Conservation (phyloP, 2,113 vertebrate species). For the Hemiprocne comata region DNA sequence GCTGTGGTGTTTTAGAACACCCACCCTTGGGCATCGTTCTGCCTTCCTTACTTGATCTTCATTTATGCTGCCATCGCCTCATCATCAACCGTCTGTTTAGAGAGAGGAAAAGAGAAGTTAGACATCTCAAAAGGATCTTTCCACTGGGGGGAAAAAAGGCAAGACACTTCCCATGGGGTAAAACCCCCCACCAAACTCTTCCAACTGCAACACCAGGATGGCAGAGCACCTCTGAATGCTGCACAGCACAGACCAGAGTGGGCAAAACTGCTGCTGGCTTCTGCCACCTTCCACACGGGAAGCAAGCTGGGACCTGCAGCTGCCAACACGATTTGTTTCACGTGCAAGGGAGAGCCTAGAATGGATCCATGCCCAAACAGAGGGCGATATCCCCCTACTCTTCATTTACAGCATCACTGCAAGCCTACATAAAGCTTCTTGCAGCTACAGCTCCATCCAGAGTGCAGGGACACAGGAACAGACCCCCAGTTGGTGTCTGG, state of each 20-base stretch:
- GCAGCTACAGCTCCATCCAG: neutral
- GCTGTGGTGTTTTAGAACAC: constrained; percentile 98
- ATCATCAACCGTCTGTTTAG: constrained; percentile 91
- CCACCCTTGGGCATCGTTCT: constrained; percentile 99
- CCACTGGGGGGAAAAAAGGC: fast-evolving
- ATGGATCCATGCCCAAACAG: neutral
- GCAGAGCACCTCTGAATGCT: neutral
- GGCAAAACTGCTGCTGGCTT: neutral
- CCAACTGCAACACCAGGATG: neutral
- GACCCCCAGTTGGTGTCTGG: neutral
- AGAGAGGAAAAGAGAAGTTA: constrained; percentile 41
- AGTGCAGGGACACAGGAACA: fast-evolving
- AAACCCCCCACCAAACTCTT: neutral
- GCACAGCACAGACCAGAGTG: fast-evolving
- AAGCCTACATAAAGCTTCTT: neutral
- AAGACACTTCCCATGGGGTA: neutral
- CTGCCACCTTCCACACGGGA: neutral
- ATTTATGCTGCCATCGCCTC: constrained; percentile 96
- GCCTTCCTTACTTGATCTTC: constrained; percentile 94
- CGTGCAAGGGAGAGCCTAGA: neutral
- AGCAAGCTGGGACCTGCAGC: neutral
- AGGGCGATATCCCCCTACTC: neutral
- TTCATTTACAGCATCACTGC: neutral
- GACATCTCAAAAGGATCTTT: neutral
- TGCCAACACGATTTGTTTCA: fast-evolving